Evolutionary conservation across 2,113 vertebrate genomes (phyloP), one percentile per base, ranked within the genome.

Genomic region (Amblyornis subalaris): DNA sequence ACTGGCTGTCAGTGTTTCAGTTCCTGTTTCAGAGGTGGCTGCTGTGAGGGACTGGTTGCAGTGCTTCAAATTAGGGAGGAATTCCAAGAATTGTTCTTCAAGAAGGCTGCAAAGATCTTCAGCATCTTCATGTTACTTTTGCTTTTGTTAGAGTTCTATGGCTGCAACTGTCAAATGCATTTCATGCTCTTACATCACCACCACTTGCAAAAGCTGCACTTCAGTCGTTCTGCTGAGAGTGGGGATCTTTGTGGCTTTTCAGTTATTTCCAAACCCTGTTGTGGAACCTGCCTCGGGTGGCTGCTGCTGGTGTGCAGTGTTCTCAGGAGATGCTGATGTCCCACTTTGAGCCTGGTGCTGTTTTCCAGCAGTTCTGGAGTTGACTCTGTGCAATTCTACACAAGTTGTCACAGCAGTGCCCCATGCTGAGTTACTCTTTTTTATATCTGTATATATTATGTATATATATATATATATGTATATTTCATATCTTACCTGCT

Each of bases 191-290:
- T 95, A 23, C 85, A 24, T 78, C 90, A 70, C 10, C 60, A 17
- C 71, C 28, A 18, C 64, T 94, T 92, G 92, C 85, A 85, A 83
- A 85, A 90, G 67, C 62, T 61, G 7, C 54, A 35, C 66, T 81
- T 76, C 24, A 42, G 62, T 83, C 12, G 4, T 29, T 90, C 69
- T 50, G 26, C 42, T 42, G 42, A 42, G 36, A 36, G 53, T 11
- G 14, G 35, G 48, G 73, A 53, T 61, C 79, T 73, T 16, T 92
- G 88, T 88, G 95, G 96, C 88, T 96, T 91, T 95, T 87, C 65
- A 74, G 88, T 92, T 95, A 93, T 83, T 95, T 88, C 82, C 35
- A 70, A 83, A 85, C 13, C 20, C 58, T 22, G 20, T 29, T 76
- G 54, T 69, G 61, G 74, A 58, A 44, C 58, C 45, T 83, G 85